phyloP scores from a whole-genome alignment of 2,888 invertebrate species.

The Sinopyrophorus schimmeli region DNA sequence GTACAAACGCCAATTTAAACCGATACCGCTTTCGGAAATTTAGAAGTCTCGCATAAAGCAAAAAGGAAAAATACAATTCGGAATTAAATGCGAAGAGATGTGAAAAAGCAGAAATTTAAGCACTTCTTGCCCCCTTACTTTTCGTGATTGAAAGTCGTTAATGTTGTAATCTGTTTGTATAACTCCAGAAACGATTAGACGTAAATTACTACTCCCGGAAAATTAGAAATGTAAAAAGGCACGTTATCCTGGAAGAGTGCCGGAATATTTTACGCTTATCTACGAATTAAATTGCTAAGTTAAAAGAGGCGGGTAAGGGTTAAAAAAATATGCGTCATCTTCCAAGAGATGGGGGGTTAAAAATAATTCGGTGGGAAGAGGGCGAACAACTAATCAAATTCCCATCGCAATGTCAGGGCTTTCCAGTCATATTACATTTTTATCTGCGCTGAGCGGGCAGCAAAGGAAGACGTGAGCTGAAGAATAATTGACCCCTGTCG shows the following conservation, averaged over 20 bases:
- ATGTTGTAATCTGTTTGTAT: slow-evolving; percentile 3
- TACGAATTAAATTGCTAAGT: background rate
- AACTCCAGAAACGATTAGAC: slow-evolving; percentile 6
- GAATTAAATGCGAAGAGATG: too few species aligned
- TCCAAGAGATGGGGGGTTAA: too few species aligned
- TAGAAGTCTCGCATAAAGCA: too few species aligned
- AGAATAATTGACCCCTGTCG: slow-evolving; percentile 44
- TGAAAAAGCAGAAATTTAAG: too few species aligned
- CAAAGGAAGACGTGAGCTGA: slow-evolving; percentile 45
- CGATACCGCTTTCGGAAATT: too few species aligned
- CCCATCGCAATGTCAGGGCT: slow-evolving; percentile 47
- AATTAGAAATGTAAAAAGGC: too few species aligned
- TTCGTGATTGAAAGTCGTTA: slow-evolving; percentile 10
- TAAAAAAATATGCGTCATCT: slow-evolving; percentile 27
- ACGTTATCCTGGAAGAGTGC: too few species aligned
- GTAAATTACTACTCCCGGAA: slow-evolving; percentile 2
- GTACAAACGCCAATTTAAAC: too few species aligned
- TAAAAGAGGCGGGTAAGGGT: background rate
- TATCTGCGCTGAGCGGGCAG: slow-evolving; percentile 48
- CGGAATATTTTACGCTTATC: too few species aligned
- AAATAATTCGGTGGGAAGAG: slow-evolving; percentile 15
- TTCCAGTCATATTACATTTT: slow-evolving; percentile 52
- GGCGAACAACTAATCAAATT: slow-evolving; percentile 39
- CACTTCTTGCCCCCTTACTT: too few species aligned
- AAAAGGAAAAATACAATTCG: too few species aligned